phyloP scores from a whole-genome alignment of 2,888 invertebrate species.

The Plagiodera versicolora region DNA sequence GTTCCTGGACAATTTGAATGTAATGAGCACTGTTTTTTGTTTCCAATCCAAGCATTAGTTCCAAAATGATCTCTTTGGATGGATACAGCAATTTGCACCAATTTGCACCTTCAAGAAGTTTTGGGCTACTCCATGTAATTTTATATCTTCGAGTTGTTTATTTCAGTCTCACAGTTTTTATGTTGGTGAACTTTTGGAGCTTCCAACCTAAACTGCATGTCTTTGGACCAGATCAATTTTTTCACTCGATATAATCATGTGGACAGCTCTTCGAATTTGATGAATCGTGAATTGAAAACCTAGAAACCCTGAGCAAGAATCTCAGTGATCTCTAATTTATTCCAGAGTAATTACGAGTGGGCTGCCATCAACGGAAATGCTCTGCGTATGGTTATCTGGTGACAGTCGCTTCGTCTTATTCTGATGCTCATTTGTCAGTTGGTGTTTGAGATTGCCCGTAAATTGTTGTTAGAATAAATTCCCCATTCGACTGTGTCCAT shows the following conservation, averaged over 20 bases:
- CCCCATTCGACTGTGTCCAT: conserved; percentile 17
- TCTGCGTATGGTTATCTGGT: conserved; percentile 30
- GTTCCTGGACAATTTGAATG: no score
- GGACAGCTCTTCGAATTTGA: conserved; percentile 33
- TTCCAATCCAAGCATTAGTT: no score
- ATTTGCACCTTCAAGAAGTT: no score
- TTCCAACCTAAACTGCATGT: neutral
- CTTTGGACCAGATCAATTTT: conserved; percentile 15
- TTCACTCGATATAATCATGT: conserved; percentile 19
- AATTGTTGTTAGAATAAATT: conserved; percentile 31
- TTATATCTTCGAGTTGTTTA: no score
- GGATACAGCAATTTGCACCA: no score
- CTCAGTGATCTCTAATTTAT: conserved; percentile 35
- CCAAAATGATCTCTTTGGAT: no score
- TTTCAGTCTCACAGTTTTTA: neutral
- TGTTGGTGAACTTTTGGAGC: neutral
- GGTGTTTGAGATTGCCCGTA: conserved; percentile 24
- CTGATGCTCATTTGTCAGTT: conserved; percentile 38
- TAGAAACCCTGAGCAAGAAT: neutral
- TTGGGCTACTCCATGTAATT: no score
- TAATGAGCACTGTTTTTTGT: no score
- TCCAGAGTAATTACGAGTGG: conserved; percentile 40
- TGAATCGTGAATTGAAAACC: conserved; percentile 23
- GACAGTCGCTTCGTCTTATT: conserved; percentile 35
- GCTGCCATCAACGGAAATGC: conserved; percentile 35